These are phyloP conservation scores for Nannospalax galili DNA, from an alignment of 2,113 vertebrate species.

Conservation along the genomic window DNA sequence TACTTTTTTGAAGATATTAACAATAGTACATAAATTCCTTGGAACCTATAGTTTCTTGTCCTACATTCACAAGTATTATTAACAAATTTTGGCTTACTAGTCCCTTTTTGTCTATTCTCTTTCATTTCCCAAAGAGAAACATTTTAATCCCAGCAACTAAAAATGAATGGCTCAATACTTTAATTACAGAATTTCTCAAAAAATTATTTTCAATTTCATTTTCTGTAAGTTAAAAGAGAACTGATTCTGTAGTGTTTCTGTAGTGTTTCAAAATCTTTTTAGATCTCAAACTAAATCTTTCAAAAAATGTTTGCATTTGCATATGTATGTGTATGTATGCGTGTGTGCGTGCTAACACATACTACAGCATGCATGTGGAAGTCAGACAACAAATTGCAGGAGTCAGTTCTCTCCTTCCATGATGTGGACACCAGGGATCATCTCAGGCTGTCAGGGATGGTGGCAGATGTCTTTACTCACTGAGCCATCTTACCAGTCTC, in stretches of 20 bases:
- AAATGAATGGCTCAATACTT: neutral
- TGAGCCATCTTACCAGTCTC: neutral
- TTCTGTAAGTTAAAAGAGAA: conserved; percentile 39
- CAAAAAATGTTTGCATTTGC: neutral
- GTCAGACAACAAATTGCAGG: neutral
- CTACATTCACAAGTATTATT: neutral
- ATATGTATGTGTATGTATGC: neutral
- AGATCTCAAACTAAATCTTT: neutral
- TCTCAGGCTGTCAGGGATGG: neutral
- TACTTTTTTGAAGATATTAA: neutral
- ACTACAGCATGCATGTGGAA: neutral
- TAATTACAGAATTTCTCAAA: conserved; percentile 35
- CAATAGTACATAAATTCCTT: neutral
- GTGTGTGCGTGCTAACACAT: neutral
- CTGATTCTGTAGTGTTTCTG: conserved; percentile 44
- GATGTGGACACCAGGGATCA: neutral
- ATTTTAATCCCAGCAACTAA: neutral
- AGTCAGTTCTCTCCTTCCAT: neutral
- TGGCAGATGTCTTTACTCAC: neutral
- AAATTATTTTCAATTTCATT: conserved; percentile 49
- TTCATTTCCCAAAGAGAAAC: conserved; percentile 42
- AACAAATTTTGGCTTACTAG: neutral
- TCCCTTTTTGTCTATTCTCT: neutral
- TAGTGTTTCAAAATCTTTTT: conserved; percentile 21
- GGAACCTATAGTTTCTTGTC: neutral